Conservation (phyloP, 2,113 vertebrate genomes). For the Pseudorectes ferrugineus region DNA sequence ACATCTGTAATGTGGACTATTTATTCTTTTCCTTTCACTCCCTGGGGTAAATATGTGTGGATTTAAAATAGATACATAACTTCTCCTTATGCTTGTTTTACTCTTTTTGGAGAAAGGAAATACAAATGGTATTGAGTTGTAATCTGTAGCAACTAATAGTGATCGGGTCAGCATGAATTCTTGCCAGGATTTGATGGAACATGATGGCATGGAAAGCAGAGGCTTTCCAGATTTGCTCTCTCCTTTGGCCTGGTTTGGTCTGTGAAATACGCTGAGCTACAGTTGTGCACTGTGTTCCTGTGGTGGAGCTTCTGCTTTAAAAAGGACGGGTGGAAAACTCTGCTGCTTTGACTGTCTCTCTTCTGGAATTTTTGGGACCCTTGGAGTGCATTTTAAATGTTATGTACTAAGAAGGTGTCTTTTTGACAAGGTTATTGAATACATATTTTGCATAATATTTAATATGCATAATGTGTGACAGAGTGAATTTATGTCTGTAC, state of each 20-base stretch:
- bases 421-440: not conserved
- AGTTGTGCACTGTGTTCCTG: not conserved
- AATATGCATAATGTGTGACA: not conserved
- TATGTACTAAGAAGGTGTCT: not conserved
- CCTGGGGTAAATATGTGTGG: slow-evolving; percentile 54
- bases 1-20: slow-evolving; percentile 51
- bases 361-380: not conserved
- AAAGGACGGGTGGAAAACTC: not conserved
- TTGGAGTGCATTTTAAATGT: not conserved
- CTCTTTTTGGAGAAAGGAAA: slow-evolving; percentile 1
- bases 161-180: slow-evolving; percentile 58
- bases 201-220: slow-evolving; percentile 46
- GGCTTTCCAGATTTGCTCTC: slow-evolving; percentile 43
- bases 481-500: not conserved
- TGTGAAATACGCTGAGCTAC: not conserved
- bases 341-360: not conserved
- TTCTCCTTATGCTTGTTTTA: slow-evolving; percentile 15
- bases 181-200: slow-evolving; percentile 61
- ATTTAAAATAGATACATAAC: slow-evolving; percentile 43
- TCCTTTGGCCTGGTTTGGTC: slow-evolving; percentile 30
- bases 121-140: slow-evolving; percentile 50
- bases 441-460: not conserved
- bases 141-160: slow-evolving; percentile 52
- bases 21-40: slow-evolving; percentile 45
- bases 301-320: not conserved